Conservation (phyloP, 2,888 invertebrate species). For the Drosophila flavopinicola region DNA sequence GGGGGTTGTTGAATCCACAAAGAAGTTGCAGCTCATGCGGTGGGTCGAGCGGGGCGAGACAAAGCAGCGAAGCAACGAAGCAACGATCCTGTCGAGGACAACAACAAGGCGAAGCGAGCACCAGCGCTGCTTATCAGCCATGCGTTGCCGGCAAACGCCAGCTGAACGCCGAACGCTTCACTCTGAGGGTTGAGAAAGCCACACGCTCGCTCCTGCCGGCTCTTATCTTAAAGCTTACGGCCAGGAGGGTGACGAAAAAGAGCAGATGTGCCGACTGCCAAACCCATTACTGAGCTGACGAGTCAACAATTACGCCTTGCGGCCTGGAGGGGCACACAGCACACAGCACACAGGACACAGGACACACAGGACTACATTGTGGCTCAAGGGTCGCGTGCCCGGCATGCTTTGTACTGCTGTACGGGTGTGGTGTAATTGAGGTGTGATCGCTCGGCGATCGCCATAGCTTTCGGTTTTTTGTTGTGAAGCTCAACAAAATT, state of each 20-base stretch:
- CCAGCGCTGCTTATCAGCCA: conserved; percentile 65
- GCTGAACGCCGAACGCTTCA: conserved; percentile 34
- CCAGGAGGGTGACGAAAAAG: conserved; percentile 60
- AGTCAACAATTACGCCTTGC: conserved; percentile 53
- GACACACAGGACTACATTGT: no score
- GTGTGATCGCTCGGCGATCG: neutral
- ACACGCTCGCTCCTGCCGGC: conserved; percentile 32
- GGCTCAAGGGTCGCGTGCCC: conserved; percentile 60
- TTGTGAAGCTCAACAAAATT: conserved; percentile 45
- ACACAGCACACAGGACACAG: no score
- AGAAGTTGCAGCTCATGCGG: conserved; percentile 66
- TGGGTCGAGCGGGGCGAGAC: conserved; percentile 54
- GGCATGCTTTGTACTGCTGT: no score
- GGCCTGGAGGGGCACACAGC: conserved; percentile 10
- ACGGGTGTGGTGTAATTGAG: conserved; percentile 11
- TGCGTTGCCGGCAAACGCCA: conserved; percentile 43
- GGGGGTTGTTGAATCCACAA: conserved; percentile 56
- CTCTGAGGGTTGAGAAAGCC: conserved; percentile 57
- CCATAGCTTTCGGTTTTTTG: conserved; percentile 24
- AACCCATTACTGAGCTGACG: conserved; percentile 45
- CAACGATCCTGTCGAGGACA: conserved; percentile 67
- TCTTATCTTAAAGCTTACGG: conserved; percentile 75
- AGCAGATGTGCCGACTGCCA: conserved; percentile 69
- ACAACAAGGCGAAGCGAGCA: conserved; percentile 21
- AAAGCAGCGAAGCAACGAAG: no score